Base-by-base conservation (phyloP, 2,113 vertebrate species). In the Epinephelus fuscoguttatus region DNA sequence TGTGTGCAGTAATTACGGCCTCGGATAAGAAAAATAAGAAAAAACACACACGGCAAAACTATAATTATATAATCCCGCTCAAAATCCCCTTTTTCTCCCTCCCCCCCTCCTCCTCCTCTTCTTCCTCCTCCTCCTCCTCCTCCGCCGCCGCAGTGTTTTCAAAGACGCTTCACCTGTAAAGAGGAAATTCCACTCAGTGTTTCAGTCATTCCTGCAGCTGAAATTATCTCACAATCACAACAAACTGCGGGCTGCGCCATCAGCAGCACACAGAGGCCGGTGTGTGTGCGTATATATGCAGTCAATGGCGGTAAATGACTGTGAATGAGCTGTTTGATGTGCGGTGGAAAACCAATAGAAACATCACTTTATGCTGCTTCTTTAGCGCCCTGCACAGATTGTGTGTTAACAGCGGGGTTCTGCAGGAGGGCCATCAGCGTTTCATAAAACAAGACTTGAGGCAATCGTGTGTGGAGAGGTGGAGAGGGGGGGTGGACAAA, bases 31-130 rank as follows among this genome's bases (percentile, higher is more conserved):
- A 89, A 90, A 89, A 91, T 74, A 85, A 90, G 82, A 73, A 79
- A 66, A 90, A 81, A 91, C 84, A 91, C 90, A 94, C 93, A 88
- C 30, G 72, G 90, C 91, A 93, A 95, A 94, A 95, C 93, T 94
- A 93, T 94, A 95, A 96, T 95, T 93, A 95, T 94, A 92, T 93
- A 91, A 94, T 93, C 90, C 89, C 59, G 49, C 76, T 84, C 55
- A 57, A 83, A 92, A 89, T 76, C 17, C 75, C 9, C 56, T 10
- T 74, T 84, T 45, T 60, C 19, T 23, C 12, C 15, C 52, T n/a
- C 9, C 7, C 19, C 7, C 53, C 3, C 37, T 78, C 19, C 72
- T 12, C n/a, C 12, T 77, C 83, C 25, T 66, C 14, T n/a, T 17
- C 21, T 37, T 4, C 10, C 23, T 13, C 42, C 21, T 17, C 18